Evolutionary conservation across 2,113 vertebrate species (phyloP), one percentile per base, ranked within the genome.

Genomic region (Muntiacus muntjak): DNA sequence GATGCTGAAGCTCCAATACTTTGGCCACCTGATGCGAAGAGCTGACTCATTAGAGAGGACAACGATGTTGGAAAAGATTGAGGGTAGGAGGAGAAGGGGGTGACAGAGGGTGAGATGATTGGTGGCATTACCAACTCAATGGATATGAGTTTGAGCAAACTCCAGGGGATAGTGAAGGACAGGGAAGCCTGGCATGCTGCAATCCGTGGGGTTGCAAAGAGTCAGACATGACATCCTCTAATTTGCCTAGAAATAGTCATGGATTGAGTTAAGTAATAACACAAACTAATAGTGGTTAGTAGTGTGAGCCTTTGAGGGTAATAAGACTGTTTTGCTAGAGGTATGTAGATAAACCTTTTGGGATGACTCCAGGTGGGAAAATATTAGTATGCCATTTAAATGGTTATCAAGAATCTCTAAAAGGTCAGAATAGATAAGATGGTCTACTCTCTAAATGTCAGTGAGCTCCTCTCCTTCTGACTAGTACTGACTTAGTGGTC

Each of bases 311-410:
- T 91, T 78, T 86, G 33, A 67, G 82, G 83, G 1, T 91, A 58
- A 21, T 7, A 86, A 78, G 55, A 93, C 17, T 36, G n/a, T 60
- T 95, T 87, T 79, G 11, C 2, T n/a, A 91, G 91, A 97, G 14
- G 23, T 30, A 57, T 82, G 47, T 84, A 3, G 21, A 40, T 82
- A 79, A 64, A 15, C 1, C 11, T 89, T 21, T 74, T 15, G 15
- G 55, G 91, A 91, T 91, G 23, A 36, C 67, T 15, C 15, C 12
- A 82, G 9, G 4, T 76, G 76, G 58, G 21, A 45, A 96, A 89
- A 88, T 50, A 85, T 71, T 55, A 78, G 8, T 30, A 58, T 57
- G 45, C 6, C 13, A 91, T 86, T 87, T 89, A 71, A 86, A 74
- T 84, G 55, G 13, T 88, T 43, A 52, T 87, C 76, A 83, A 92